Evolutionary conservation across 92 coral and sea anemone genomes (phyloP).

Genomic region (Actinernus sp.): DNA sequence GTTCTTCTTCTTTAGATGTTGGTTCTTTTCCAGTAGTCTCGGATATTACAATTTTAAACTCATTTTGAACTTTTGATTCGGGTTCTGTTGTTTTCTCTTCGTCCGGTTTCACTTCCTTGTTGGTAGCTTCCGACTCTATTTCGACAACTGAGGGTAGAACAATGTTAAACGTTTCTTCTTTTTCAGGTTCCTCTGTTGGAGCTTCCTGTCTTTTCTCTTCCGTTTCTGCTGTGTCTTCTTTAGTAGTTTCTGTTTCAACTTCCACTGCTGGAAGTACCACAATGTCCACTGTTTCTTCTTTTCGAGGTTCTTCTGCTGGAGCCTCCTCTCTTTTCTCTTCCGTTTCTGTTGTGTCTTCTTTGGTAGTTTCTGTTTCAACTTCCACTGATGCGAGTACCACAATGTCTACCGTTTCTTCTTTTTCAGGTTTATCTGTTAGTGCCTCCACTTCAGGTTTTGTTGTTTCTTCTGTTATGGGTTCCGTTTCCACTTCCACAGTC

Average conservation of each 20-base stretch:
- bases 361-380: neutral
- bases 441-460: neutral
- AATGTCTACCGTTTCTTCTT: conserved; percentile 1
- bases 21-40: neutral
- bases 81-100: neutral
- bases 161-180: neutral
- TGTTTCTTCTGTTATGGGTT: neutral
- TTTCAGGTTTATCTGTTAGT: neutral
- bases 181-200: neutral
- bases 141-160: neutral
- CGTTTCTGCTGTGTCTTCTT: neutral
- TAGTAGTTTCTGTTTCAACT: conserved; percentile 1
- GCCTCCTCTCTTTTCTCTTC: neutral
- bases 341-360: conserved; percentile 1
- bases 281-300: neutral
- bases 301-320: conserved; percentile 1
- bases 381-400: neutral
- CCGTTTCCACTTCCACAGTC: neutral
- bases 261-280: neutral
- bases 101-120: neutral
- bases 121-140: neutral
- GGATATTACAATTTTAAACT: neutral
- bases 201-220: neutral
- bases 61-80: neutral
- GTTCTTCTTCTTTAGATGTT: neutral